These are phyloP conservation scores for Rhinatrema bivittatum DNA, from an alignment of 2,797 vertebrate genomes.

Conservation along the genomic window DNA sequence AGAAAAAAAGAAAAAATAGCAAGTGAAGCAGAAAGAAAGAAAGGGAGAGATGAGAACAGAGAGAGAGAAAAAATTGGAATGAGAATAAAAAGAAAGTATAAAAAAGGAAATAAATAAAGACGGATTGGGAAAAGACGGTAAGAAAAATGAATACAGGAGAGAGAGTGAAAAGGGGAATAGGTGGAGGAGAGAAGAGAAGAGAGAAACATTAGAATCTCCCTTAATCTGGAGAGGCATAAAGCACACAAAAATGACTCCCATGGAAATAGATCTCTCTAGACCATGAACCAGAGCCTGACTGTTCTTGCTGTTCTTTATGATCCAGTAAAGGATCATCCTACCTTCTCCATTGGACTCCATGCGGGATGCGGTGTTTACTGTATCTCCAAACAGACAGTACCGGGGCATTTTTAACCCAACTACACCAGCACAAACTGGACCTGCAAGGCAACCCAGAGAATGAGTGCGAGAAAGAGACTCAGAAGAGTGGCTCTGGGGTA, in stretches of 20 bases:
- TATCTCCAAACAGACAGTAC: conserved; percentile 87
- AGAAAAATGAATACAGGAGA: neutral
- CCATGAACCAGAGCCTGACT: neutral
- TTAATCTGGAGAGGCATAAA: no score
- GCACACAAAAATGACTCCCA: no score
- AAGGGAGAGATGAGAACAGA: no score
- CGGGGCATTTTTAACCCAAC: conserved; percentile 87
- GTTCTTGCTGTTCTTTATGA: neutral
- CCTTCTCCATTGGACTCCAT: conserved; percentile 92
- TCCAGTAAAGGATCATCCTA: conserved; percentile 40
- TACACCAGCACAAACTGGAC: conserved; percentile 82
- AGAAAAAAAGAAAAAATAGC: neutral
- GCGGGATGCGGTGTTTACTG: conserved; percentile 80
- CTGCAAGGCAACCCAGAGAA: conserved; percentile 43
- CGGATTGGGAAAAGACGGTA: conserved; percentile 2
- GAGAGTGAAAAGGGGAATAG: neutral
- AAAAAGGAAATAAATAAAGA: neutral
- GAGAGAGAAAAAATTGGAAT: no score
- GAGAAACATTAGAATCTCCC: no score
- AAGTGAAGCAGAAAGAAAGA: no score
- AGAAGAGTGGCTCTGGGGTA: neutral
- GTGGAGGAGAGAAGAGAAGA: no score
- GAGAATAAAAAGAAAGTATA: neutral
- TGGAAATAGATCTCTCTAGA: no score
- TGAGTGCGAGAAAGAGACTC: conserved; percentile 15